Evolutionary conservation across 1,140 invertebrate genomes (phyloP).

Genomic region (Pemphigus obesinymphae): DNA sequence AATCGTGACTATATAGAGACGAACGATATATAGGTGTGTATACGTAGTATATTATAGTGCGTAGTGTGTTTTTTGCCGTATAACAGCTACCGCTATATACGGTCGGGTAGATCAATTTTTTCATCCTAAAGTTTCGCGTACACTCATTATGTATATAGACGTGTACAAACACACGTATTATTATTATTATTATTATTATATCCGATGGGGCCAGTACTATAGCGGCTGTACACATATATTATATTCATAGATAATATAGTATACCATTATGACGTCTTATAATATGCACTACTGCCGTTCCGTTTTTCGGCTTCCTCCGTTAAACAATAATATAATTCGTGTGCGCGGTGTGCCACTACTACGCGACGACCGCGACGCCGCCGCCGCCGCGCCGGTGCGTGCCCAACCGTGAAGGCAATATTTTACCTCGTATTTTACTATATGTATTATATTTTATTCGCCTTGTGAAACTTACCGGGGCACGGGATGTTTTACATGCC

Average conservation of each 20-base stretch:
- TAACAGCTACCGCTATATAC: neutral
- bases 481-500: too few relatives aligned
- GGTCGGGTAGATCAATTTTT: neutral
- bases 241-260: neutral
- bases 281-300: neutral
- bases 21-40: too few relatives aligned
- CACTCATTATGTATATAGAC: neutral
- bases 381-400: neutral
- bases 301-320: neutral
- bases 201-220: neutral
- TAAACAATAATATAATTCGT: neutral
- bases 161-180: neutral
- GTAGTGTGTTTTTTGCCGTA: too few relatives aligned
- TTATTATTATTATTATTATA: neutral
- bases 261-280: neutral
- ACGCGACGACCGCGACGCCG: neutral
- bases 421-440: neutral
- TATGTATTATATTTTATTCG: neutral
- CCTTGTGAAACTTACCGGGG: neutral
- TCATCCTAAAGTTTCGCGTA: neutral
- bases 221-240: neutral
- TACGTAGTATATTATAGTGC: neutral
- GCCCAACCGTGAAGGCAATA: conserved; percentile 27
- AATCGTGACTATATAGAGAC: conserved; percentile 5
- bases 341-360: neutral